phyloP scores from a whole-genome alignment of 2,113 vertebrate species.

The Xiphophorus hellerii region DNA sequence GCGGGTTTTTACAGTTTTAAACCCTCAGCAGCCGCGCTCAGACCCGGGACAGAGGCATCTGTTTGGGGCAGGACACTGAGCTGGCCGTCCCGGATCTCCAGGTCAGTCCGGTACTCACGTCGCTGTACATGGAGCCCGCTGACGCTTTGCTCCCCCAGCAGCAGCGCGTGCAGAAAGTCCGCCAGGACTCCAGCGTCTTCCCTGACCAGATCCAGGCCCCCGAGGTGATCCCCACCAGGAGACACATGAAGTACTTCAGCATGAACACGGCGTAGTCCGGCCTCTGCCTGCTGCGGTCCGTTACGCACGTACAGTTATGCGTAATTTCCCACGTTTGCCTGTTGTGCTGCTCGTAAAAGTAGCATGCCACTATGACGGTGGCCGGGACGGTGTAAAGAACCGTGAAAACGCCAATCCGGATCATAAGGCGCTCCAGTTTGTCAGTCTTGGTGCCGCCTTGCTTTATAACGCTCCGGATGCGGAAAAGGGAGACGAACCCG shows the following conservation, averaged over 20 bases:
- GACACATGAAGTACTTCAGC: constrained; percentile 97
- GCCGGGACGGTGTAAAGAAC: constrained; percentile 93
- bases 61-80: constrained; percentile 91
- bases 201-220: constrained; percentile 95
- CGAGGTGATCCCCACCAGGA: constrained; percentile 94
- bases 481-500: constrained; percentile 92
- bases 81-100: constrained; percentile 94
- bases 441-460: constrained; percentile 93
- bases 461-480: constrained; percentile 93
- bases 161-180: constrained; percentile 91
- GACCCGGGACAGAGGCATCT: constrained; percentile 94
- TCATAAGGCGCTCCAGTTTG: constrained; percentile 95
- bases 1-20: background rate
- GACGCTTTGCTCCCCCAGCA: constrained; percentile 91
- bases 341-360: constrained; percentile 96
- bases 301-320: constrained; percentile 89
- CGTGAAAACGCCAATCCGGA: constrained; percentile 91
- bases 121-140: constrained; percentile 90
- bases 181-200: constrained; percentile 93
- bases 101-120: constrained; percentile 91
- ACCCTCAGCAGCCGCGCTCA: constrained; percentile 59
- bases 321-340: constrained; percentile 90
- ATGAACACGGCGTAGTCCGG: constrained; percentile 95
- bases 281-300: constrained; percentile 57
- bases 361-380: constrained; percentile 91